phyloP scores from a whole-genome alignment of 2,888 invertebrate species.

The Steromphala cineraria region DNA sequence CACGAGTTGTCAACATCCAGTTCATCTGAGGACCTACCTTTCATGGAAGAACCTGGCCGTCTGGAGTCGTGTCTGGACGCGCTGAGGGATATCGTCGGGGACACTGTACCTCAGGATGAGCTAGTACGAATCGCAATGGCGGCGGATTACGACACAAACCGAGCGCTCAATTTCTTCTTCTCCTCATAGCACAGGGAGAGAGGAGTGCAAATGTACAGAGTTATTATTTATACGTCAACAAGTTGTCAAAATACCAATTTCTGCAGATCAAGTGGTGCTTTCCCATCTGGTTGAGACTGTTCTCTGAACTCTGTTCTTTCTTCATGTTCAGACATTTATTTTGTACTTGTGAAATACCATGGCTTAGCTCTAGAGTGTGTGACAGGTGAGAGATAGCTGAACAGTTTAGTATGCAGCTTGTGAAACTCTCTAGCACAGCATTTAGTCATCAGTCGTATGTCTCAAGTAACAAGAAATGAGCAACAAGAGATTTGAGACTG shows the following conservation, averaged over 20 bases:
- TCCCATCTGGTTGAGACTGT: background rate
- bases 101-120: conserved; percentile 77
- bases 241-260: background rate
- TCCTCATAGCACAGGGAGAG: conserved; percentile 57
- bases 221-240: too few relatives aligned
- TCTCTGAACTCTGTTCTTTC: background rate
- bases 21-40: conserved; percentile 69
- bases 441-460: too few relatives aligned
- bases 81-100: conserved; percentile 78
- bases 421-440: too few relatives aligned
- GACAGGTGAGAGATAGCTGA: too few relatives aligned
- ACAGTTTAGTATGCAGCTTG: too few relatives aligned
- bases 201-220: too few relatives aligned
- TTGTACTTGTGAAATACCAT: too few relatives aligned
- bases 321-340: background rate
- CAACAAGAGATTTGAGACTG: too few relatives aligned
- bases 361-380: too few relatives aligned
- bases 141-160: conserved; percentile 80
- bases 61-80: conserved; percentile 77
- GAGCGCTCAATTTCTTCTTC: conserved; percentile 80
- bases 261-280: conserved; percentile 6
- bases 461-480: too few relatives aligned
- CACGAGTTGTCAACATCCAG: conserved; percentile 59
- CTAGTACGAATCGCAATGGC: conserved; percentile 78
- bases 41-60: conserved; percentile 72